Percentiles rank a stretch among this genome's conserved stretches.
phyloP scores from a whole-genome alignment of 2,888 invertebrate species.

The Perithous albicinctus region DNA sequence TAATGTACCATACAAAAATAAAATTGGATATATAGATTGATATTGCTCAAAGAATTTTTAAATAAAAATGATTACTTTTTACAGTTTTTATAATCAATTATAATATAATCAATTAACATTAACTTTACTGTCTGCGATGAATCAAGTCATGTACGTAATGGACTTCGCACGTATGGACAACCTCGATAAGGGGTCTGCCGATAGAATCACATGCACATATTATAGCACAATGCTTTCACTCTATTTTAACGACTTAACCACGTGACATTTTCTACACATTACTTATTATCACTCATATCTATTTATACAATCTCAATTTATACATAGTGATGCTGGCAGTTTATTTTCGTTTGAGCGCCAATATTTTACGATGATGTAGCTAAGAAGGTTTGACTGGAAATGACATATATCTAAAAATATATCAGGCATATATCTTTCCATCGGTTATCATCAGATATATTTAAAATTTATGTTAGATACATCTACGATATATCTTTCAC shows the following conservation, averaged over 20 bases:
- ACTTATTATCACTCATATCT: background rate
- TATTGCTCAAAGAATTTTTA: too few species aligned
- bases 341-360: background rate
- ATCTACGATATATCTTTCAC: too few species aligned
- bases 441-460: too few species aligned
- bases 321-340: background rate
- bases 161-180: background rate
- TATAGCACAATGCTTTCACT: background rate
- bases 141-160: background rate
- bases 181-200: conserved; percentile 5
- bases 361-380: background rate
- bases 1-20: too few species aligned
- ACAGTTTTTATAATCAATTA: too few species aligned
- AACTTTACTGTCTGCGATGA: background rate
- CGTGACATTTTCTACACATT: background rate
- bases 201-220: background rate
- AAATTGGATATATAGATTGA: too few species aligned
- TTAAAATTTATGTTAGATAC: too few species aligned
- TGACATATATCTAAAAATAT: too few species aligned
- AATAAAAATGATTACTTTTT: too few species aligned
- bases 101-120: background rate
- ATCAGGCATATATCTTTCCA: too few species aligned
- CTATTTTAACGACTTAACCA: background rate
- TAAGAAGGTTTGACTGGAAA: background rate
- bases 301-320: conserved; percentile 6